Conservation (phyloP, 1,140 invertebrate species). For the Anoplolepis gracilipes region DNA sequence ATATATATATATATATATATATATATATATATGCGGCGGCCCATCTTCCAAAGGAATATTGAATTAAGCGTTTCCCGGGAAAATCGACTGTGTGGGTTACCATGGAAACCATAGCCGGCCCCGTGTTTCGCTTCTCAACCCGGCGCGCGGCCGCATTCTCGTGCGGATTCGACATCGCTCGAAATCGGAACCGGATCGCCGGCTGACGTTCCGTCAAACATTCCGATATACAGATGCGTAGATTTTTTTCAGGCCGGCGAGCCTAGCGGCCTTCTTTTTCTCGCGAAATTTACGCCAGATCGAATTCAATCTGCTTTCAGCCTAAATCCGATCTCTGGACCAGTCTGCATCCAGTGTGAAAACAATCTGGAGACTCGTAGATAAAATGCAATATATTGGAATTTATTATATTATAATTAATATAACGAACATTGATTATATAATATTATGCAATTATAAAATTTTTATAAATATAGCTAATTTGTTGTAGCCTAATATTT, state of each 20-base stretch:
- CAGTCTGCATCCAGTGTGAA: no score
- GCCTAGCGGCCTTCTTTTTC: not conserved
- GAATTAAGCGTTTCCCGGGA: conserved; percentile 67
- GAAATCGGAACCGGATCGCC: conserved; percentile 51
- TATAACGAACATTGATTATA: no score
- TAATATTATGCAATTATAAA: no score
- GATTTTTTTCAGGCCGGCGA: conserved; percentile 3
- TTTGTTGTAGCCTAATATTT: no score
- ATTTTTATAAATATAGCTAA: no score
- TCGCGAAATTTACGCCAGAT: not conserved
- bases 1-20: not conserved
- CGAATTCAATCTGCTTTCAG: not conserved
- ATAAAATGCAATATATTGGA: no score
- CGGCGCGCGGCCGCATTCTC: conserved; percentile 40
- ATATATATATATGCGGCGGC: conserved; percentile 3
- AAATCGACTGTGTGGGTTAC: conserved; percentile 66
- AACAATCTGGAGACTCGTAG: no score
- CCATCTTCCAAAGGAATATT: conserved; percentile 64
- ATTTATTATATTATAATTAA: not conserved
- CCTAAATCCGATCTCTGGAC: not conserved
- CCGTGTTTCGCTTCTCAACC: conserved; percentile 56
- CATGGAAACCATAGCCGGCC: conserved; percentile 63
- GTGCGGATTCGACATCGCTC: conserved; percentile 35
- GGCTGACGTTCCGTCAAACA: conserved; percentile 51
- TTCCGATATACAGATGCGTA: conserved; percentile 28